phyloP scores from a whole-genome alignment of 2,113 vertebrate species.

The Meriones unguiculatus region DNA sequence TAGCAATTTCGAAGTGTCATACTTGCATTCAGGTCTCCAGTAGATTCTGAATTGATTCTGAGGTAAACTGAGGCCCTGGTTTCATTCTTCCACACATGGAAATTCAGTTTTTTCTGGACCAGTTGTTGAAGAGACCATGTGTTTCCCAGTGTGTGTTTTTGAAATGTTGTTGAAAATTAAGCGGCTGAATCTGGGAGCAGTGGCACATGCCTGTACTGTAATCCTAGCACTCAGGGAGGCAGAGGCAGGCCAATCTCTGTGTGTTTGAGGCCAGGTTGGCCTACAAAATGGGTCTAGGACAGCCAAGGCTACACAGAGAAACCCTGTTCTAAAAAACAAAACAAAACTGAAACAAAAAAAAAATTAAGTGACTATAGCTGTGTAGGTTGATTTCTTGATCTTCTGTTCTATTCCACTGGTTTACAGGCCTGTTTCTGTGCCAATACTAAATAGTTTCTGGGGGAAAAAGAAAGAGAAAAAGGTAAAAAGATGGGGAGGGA shows the following conservation, averaged over 20 bases:
- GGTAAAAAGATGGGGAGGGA: not conserved
- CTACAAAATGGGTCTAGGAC: too few species aligned
- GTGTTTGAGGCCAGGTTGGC: too few species aligned
- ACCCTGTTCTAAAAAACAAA: too few species aligned
- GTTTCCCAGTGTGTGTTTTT: not conserved
- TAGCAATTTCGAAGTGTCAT: not conserved
- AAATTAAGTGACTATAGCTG: not conserved
- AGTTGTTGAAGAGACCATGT: not conserved
- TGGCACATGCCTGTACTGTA: too few species aligned
- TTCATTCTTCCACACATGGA: not conserved
- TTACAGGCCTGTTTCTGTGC: not conserved
- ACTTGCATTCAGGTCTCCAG: not conserved
- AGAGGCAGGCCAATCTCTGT: too few species aligned
- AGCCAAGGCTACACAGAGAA: too few species aligned
- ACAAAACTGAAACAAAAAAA: too few species aligned
- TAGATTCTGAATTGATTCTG: not conserved
- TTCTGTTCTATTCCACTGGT: not conserved
- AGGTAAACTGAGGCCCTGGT: not conserved
- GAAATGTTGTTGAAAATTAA: not conserved
- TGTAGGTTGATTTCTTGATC: not conserved
- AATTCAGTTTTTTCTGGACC: not conserved
- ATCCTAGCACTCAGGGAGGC: too few species aligned
- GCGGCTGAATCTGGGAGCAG: not conserved
- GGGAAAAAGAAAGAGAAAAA: not conserved
- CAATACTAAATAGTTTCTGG: not conserved